phyloP scores from a whole-genome alignment of 2,888 invertebrate species.

The Rhyacophila evoluta region DNA sequence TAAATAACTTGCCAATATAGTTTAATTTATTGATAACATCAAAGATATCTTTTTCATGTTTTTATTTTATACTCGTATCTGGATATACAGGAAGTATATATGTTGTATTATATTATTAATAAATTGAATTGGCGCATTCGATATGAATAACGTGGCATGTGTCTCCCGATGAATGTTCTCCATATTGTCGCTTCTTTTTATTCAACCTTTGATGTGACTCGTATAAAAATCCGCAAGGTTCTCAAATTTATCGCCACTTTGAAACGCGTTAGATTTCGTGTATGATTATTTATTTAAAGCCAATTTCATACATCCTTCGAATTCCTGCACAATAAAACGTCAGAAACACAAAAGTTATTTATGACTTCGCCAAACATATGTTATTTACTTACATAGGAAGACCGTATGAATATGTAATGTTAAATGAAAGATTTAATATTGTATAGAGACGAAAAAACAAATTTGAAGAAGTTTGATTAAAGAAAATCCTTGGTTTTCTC shows the following conservation, averaged over 20 bases:
- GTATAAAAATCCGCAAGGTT: slow-evolving; percentile 3
- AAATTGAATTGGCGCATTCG: neutral
- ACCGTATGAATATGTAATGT: no score
- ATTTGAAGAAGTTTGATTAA: no score
- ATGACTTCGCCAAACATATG: neutral
- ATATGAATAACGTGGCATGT: neutral
- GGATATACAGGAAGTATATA: no score
- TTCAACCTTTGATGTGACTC: neutral
- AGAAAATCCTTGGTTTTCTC: no score
- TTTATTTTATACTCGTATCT: no score
- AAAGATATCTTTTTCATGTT: no score
- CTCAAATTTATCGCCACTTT: neutral
- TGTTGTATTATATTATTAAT: neutral
- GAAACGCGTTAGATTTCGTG: neutral
- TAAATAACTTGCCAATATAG: no score
- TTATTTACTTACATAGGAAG: no score
- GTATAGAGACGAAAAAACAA: no score
- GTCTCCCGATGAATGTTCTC: neutral
- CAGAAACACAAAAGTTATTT: neutral
- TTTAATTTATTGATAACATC: no score
- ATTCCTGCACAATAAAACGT: neutral
- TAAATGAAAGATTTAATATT: no score
- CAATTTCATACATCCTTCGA: neutral
- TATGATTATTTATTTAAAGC: slow-evolving; percentile 9
- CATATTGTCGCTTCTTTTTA: neutral